phyloP scores from a whole-genome alignment of 2,888 invertebrate genomes.

The Sarcophaga caerulescens region DNA sequence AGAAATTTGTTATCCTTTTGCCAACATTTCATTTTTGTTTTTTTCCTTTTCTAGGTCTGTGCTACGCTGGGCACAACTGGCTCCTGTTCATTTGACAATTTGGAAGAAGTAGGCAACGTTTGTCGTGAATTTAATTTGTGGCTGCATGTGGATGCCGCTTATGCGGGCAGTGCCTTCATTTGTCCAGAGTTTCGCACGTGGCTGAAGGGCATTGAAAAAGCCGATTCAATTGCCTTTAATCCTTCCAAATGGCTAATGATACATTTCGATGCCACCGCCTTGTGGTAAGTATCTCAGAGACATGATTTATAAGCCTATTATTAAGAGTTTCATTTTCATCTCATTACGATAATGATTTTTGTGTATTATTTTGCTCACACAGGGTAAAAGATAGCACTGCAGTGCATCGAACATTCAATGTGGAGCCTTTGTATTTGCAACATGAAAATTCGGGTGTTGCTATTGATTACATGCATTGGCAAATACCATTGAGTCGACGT shows the following conservation, averaged over 20 bases:
- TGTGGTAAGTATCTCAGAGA: conserved; percentile 88
- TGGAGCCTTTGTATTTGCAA: conserved; percentile 97
- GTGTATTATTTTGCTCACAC: no score
- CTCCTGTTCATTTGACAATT: conserved; percentile 97
- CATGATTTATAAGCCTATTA: neutral
- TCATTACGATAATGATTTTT: neutral
- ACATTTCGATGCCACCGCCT: conserved; percentile 98
- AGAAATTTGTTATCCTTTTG: neutral
- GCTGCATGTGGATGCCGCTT: conserved; percentile 99
- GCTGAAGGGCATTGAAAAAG: conserved; percentile 94
- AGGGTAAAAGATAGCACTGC: conserved; percentile 97
- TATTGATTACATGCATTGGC: conserved; percentile 99
- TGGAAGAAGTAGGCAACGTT: conserved; percentile 85
- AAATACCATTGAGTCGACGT: conserved; percentile 95
- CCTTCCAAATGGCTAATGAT: conserved; percentile 99
- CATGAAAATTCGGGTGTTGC: conserved; percentile 99
- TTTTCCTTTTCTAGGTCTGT: conserved; percentile 82
- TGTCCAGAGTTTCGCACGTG: conserved; percentile 97
- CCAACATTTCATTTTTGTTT: conserved; percentile 22
- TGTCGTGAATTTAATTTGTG: conserved; percentile 92
- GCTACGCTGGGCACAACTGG: conserved; percentile 98
- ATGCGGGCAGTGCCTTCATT: conserved; percentile 97
- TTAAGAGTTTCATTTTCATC: neutral
- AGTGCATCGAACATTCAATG: conserved; percentile 97
- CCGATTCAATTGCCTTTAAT: conserved; percentile 98